Evolutionary conservation across 1,140 invertebrate species (phyloP).

Genomic region (Drosophila seguyi): DNA sequence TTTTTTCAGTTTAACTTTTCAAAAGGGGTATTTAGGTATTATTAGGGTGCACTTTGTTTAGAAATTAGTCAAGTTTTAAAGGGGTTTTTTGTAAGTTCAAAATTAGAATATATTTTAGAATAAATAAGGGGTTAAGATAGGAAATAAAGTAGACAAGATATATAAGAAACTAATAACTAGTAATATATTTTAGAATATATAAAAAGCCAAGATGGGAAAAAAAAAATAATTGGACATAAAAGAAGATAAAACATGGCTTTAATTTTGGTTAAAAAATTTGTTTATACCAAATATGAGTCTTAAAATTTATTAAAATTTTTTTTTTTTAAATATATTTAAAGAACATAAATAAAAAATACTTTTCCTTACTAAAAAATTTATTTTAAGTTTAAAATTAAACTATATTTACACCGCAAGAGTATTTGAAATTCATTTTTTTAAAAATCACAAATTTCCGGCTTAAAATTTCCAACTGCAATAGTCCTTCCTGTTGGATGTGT

Average conservation of each 20-base stretch:
- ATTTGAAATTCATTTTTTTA: neutral
- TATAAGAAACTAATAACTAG: too few species aligned
- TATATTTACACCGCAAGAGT: neutral
- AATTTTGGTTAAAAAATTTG: too few species aligned
- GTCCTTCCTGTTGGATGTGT: slow-evolving; percentile 7
- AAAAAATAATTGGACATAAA: too few species aligned
- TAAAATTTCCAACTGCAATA: slow-evolving; percentile 22
- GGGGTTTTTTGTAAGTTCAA: too few species aligned
- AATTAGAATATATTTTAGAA: too few species aligned
- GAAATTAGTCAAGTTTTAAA: neutral
- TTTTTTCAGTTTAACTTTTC: slow-evolving; percentile 1
- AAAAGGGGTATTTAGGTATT: neutral
- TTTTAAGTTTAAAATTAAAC: neutral
- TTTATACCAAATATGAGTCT: neutral
- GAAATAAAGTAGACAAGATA: neutral
- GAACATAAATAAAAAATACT: neutral
- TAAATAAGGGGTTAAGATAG: neutral
- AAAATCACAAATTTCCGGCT: slow-evolving; percentile 1
- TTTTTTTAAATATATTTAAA: too few species aligned
- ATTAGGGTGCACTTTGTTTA: neutral
- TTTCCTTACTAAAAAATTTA: too few species aligned
- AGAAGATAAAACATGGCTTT: too few species aligned
- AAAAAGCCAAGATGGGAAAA: too few species aligned
- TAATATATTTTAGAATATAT: too few species aligned
- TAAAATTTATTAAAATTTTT: neutral